Evolutionary conservation across 2,113 vertebrate genomes (phyloP).

Genomic region (Pungitius pungitius): DNA sequence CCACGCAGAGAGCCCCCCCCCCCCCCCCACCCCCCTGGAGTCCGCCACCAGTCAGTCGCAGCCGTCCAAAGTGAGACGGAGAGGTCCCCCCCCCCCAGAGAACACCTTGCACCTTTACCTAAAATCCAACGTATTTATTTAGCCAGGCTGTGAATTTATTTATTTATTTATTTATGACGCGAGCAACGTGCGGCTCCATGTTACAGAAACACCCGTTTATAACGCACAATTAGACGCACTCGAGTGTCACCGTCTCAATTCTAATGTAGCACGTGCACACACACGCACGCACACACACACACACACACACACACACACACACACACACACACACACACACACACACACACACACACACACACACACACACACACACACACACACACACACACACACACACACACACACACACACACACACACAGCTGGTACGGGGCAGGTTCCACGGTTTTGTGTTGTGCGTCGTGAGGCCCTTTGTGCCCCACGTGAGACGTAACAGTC

Average conservation of each 20-base stretch:
- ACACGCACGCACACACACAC: background rate
- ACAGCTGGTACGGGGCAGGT: too few species aligned
- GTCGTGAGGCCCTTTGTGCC: constrained; percentile 32
- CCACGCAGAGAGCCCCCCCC: constrained; percentile 37
- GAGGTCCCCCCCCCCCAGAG: constrained; percentile 44
- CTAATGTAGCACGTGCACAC: constrained; percentile 62
- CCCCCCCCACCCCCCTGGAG: constrained; percentile 7
- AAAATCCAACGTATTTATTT: constrained; percentile 30
- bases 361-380: too few species aligned
- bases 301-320: background rate
- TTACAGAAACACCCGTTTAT: background rate
- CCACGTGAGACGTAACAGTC: constrained; percentile 47
- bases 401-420: too few species aligned
- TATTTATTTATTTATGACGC: constrained; percentile 29
- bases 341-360: too few species aligned
- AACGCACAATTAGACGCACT: constrained; percentile 5
- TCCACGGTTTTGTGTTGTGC: constrained; percentile 14
- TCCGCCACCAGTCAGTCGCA: constrained; percentile 20
- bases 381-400: too few species aligned
- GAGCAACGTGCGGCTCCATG: constrained; percentile 5
- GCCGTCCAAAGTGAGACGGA: constrained; percentile 42
- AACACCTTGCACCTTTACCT: constrained; percentile 65
- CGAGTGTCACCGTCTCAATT: constrained; percentile 18
- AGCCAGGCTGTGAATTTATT: constrained; percentile 43
- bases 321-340: too few species aligned